A percentile compares a stretch with the other conserved stretches of the same genome.
These are phyloP conservation scores for Hyperopisus bebe DNA, from an alignment of 2,113 vertebrate species.

Conservation along the genomic window DNA sequence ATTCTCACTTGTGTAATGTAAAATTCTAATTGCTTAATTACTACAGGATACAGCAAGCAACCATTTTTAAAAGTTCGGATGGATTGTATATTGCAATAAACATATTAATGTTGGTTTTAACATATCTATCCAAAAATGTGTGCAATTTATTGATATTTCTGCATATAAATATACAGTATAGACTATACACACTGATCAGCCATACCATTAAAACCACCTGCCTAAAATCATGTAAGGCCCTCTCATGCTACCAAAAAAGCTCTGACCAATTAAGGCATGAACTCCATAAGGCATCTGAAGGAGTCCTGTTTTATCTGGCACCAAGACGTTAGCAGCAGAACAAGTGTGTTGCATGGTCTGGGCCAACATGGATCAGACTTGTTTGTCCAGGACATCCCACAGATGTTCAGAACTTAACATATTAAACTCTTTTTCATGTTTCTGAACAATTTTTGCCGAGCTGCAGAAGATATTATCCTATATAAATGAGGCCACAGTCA, in stretches of 20 bases:
- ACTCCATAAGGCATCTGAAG: not conserved
- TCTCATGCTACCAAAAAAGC: not conserved
- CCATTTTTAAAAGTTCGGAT: slow-evolving; percentile 70
- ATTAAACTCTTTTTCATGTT: not conserved
- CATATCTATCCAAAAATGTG: slow-evolving; percentile 45
- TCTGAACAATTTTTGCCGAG: not conserved
- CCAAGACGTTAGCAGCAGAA: not conserved
- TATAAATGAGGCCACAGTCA: not conserved
- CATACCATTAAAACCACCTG: not conserved
- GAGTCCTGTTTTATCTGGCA: not conserved
- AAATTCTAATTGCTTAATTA: slow-evolving; percentile 79
- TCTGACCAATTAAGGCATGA: not conserved
- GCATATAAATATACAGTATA: not conserved
- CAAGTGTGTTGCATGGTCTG: not conserved
- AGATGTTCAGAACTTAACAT: not conserved
- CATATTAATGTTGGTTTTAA: slow-evolving; percentile 35
- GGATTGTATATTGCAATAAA: slow-evolving; percentile 51
- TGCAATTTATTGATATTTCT: not conserved
- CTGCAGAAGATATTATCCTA: not conserved
- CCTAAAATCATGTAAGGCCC: not conserved
- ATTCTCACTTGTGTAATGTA: slow-evolving; percentile 79
- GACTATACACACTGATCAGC: not conserved
- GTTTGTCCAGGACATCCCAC: not conserved
- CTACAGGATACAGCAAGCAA: slow-evolving; percentile 72
- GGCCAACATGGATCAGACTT: not conserved